Conservation (phyloP, 2,888 invertebrate species). For the Abscondita cerata region DNA sequence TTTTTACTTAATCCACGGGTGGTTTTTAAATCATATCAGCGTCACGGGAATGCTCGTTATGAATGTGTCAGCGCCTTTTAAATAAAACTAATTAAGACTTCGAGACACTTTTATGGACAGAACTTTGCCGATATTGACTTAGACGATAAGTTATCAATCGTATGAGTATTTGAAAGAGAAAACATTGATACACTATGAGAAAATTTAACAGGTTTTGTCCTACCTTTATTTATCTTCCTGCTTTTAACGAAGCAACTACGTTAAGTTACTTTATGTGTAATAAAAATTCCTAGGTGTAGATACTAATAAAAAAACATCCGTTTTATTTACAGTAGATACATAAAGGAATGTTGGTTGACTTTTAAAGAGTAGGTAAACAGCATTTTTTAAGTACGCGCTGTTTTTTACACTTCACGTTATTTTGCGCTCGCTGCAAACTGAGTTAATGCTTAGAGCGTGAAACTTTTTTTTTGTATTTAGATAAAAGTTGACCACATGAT, state of each 20-base stretch:
- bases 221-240: conserved; percentile 21
- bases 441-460: no score
- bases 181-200: conserved; percentile 14
- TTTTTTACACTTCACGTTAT: no score
- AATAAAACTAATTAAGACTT: no score
- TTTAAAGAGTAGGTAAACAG: not conserved
- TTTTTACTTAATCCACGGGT: no score
- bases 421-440: no score
- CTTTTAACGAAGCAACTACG: conserved; percentile 6
- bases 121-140: conserved; percentile 7
- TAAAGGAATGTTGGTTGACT: conserved; percentile 1
- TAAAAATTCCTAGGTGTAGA: conserved; percentile 21
- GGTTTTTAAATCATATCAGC: no score
- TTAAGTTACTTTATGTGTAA: conserved; percentile 16
- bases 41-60: no score
- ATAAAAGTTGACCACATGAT: no score
- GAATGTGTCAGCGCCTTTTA: no score
- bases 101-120: not conserved
- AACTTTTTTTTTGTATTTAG: no score
- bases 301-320: conserved; percentile 2
- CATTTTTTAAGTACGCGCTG: not conserved
- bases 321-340: conserved; percentile 6
- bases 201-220: conserved; percentile 19
- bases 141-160: conserved; percentile 13
- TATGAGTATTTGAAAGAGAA: conserved; percentile 14